These are phyloP conservation scores for Penelope pileata DNA, from an alignment of 2,113 vertebrate species.

Conservation along the genomic window DNA sequence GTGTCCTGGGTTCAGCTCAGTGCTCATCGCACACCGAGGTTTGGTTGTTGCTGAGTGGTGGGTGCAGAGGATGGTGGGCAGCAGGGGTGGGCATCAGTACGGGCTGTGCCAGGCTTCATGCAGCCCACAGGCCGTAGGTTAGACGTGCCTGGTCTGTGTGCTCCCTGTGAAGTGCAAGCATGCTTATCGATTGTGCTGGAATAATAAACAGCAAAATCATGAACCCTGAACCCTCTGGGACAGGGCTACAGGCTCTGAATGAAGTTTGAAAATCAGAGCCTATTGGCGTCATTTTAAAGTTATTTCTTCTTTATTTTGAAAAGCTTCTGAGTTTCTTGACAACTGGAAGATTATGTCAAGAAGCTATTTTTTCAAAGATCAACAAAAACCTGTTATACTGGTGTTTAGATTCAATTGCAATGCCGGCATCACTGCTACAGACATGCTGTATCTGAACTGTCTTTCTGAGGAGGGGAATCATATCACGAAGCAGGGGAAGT, in stretches of 20 bases:
- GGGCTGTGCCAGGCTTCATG: too few relatives aligned
- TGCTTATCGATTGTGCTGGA: background rate
- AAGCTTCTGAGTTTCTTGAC: background rate
- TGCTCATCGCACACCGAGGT: too few relatives aligned
- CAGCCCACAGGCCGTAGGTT: too few relatives aligned
- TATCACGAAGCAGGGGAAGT: background rate
- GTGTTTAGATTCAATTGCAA: background rate
- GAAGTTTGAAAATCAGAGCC: background rate
- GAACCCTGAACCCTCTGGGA: background rate
- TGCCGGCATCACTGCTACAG: background rate
- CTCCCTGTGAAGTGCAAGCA: background rate
- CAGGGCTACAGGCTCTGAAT: background rate
- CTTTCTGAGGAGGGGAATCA: background rate
- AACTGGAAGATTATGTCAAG: background rate
- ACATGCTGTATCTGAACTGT: background rate
- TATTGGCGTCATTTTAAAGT: background rate
- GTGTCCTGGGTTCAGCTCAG: too few relatives aligned
- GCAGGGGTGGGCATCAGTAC: too few relatives aligned
- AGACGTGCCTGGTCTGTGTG: too few relatives aligned
- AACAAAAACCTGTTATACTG: background rate
- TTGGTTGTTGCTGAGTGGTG: too few relatives aligned
- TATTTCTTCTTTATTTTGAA: background rate
- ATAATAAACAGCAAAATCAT: background rate
- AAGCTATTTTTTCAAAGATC: background rate
- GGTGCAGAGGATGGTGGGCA: too few relatives aligned